A percentile compares a stretch with the other conserved stretches of the same genome.
phyloP scores from a whole-genome alignment of 2,113 vertebrate species.

The Heterochromis multidens region DNA sequence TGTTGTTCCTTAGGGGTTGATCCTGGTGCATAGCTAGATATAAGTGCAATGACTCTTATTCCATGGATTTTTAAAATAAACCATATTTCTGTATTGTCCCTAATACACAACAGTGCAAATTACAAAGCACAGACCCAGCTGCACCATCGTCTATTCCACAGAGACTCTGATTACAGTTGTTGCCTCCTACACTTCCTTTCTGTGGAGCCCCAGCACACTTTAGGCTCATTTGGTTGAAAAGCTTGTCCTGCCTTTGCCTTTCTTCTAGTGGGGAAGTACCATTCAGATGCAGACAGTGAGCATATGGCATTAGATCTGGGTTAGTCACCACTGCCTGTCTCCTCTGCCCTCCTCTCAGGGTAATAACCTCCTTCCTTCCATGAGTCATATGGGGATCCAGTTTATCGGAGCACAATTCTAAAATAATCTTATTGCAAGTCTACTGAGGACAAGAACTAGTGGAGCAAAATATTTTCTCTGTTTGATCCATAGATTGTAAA shows the following conservation, averaged over 20 bases:
- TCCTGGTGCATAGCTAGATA: neutral
- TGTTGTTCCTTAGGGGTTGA: neutral
- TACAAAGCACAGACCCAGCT: neutral
- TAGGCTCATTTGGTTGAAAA: neutral
- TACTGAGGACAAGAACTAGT: neutral
- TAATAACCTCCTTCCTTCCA: constrained; percentile 21
- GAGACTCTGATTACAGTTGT: constrained; percentile 29
- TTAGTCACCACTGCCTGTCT: constrained; percentile 11
- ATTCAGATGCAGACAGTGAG: constrained; percentile 4
- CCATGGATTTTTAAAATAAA: constrained; percentile 18
- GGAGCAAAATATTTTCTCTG: too few relatives aligned
- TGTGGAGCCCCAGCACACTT: neutral
- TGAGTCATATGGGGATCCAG: neutral
- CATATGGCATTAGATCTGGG: constrained; percentile 2
- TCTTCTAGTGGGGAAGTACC: constrained; percentile 3
- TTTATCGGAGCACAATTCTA: neutral
- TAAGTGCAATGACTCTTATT: constrained; percentile 15
- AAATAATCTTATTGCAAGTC: constrained; percentile 28
- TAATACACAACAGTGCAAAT: neutral
- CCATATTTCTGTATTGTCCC: neutral
- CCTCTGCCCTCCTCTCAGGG: neutral
- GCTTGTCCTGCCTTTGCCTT: constrained; percentile 8
- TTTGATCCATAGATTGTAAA: too few relatives aligned
- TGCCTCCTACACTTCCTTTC: constrained; percentile 30
- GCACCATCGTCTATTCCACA: constrained; percentile 2